phyloP scores from a whole-genome alignment of 2,888 invertebrate genomes.

The Mythimna ferrago region DNA sequence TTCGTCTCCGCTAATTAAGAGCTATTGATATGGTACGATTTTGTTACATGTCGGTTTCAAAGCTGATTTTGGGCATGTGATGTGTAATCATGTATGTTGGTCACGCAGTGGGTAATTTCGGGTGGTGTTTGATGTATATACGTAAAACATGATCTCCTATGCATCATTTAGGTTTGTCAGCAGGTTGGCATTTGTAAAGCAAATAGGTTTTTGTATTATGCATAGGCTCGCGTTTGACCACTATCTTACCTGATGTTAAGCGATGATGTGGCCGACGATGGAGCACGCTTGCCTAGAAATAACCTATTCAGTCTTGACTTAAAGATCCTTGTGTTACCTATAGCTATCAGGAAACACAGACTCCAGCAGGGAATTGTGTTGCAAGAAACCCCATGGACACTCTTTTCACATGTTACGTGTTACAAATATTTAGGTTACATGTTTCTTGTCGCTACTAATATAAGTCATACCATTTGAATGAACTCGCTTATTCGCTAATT shows the following conservation, averaged over 20 bases:
- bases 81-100: slow-evolving; percentile 32
- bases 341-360: too few relatives aligned
- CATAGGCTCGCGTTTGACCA: too few relatives aligned
- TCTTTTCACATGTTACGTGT: too few relatives aligned
- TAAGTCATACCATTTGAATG: slow-evolving; percentile 16
- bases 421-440: too few relatives aligned
- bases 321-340: too few relatives aligned
- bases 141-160: slow-evolving; percentile 1
- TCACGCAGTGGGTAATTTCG: slow-evolving; percentile 32
- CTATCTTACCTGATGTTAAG: too few relatives aligned
- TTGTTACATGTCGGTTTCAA: slow-evolving; percentile 52
- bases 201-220: background rate
- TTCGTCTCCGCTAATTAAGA: slow-evolving; percentile 69
- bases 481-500: slow-evolving; percentile 43
- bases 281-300: too few relatives aligned
- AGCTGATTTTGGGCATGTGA: slow-evolving; percentile 25
- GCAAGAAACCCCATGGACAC: too few relatives aligned
- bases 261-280: too few relatives aligned
- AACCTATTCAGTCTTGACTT: too few relatives aligned
- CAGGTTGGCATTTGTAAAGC: background rate
- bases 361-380: too few relatives aligned
- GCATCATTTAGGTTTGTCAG: slow-evolving; percentile 8
- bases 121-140: slow-evolving; percentile 4
- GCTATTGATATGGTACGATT: slow-evolving; percentile 71
- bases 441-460: too few relatives aligned